Percentiles rank a stretch among this genome's conserved stretches.
These are phyloP conservation scores for Drosophila jambulina DNA, from an alignment of 1,140 invertebrate genomes.

Conservation along the genomic window DNA sequence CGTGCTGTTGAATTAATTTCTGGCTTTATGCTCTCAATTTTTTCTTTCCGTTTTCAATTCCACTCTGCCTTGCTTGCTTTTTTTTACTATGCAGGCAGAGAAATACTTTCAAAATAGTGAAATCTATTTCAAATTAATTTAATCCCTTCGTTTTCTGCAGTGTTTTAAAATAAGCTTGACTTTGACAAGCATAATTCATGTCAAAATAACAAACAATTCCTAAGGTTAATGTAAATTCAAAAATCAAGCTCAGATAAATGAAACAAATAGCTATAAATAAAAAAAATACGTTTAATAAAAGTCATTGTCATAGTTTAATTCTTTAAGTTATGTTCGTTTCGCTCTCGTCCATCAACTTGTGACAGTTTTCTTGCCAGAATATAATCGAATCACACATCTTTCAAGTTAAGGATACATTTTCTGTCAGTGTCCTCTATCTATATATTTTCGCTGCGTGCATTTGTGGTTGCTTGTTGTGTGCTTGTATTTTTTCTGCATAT, in stretches of 20 bases:
- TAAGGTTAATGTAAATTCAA: neutral
- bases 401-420: neutral
- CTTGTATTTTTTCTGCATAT: constrained; percentile 23
- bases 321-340: neutral
- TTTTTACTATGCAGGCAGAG: constrained; percentile 18
- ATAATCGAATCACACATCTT: too few relatives aligned
- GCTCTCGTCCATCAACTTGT: neutral
- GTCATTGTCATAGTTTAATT: neutral
- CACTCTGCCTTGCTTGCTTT: constrained; percentile 2
- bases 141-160: neutral
- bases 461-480: neutral
- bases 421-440: neutral
- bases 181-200: neutral
- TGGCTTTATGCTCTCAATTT: constrained; percentile 70
- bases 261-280: neutral
- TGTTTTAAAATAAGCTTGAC: neutral
- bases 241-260: neutral
- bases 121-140: neutral
- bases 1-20: constrained; percentile 80
- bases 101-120: constrained; percentile 8
- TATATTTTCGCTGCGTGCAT: neutral
- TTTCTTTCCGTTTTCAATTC: constrained; percentile 32
- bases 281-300: neutral
- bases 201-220: neutral
- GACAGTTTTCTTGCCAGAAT: neutral